Base-by-base conservation (phyloP, 2,888 invertebrate genomes). In the Amphipyra berbera region DNA sequence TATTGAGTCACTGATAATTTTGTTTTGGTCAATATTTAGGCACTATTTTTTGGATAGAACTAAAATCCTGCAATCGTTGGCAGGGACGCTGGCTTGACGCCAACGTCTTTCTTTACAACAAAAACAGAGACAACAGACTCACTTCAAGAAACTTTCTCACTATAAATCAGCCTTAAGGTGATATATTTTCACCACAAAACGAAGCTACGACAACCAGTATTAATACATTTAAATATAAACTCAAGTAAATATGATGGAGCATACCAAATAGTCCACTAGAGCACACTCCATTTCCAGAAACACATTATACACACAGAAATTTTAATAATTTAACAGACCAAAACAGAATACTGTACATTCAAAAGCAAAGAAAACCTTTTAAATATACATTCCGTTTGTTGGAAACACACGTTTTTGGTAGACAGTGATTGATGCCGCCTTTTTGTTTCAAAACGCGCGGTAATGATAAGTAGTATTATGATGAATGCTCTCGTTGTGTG, bases 391-490 rank as follows among this genome's bases (percentile, higher is more conserved):
- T 76, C 65, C 56, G 79, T 79, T 64, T 61, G 57, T 55, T 49
- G 52, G 45, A 67, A 78, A 69, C 83, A 78, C 75, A 78, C 81
- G 74, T 78, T 78, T 73, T 79, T 78, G 69, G 68, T 41, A 55
- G 89, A 87, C 88, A 83, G 74, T 84, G 90, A 90, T 87, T 85
- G 88, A 90, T 90, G 85, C 40, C 37, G 49, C 61, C 73, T 79
- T 79, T 89, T 89, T 89, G 88, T 90, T 89, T 84, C 79, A 74
- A 79, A 85, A 77, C 67, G 42, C 57, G 68, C 77, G 63, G 82
- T 86, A 88, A 88, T 87, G 86, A 86, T 88, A 85, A 88, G 86
- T 86, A 85, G 86, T 86, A 81, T 85, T 84, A 85, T 88, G 86
- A 87, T 86, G 80, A 88, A 89, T 90, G 83, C 71, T 81, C 76